Evolutionary conservation across 2,113 vertebrate species (phyloP), one percentile per base, ranked within the genome.

Genomic region (Salvelinus alpinus): DNA sequence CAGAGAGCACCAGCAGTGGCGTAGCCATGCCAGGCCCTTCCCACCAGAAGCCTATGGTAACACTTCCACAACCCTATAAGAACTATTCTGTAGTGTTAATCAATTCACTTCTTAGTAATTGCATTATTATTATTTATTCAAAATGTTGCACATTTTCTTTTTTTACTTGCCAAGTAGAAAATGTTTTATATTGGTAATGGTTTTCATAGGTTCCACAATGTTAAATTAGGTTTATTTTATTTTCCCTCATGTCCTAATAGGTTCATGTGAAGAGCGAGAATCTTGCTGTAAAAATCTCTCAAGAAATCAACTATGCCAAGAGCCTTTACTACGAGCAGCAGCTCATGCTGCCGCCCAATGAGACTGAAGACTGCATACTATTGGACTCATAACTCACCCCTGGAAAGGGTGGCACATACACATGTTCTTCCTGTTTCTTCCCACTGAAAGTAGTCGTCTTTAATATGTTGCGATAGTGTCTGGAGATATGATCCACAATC

Each of bases 271-370:
- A 95, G 77, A 96, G 87, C 0, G 98, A 99, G 92, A 94, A 86
- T 75, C 95, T 98, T 0, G 98, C 97, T 2, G 83, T 96, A 67
- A 97, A 97, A 87, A 94, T 99, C 27, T 98, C 96, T 34, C 97
- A 99, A 89, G 97, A 99, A 92, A 95, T 99, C 85, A 99, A 99
- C 94, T 99, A 99, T 69, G 98, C 98, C 87, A 99, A 99, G 92
- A 99, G 98, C 90, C 95, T 99, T 82, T 99, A 97, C 90, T 99
- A 97, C 0, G 97, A 99, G 73, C 97, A 99, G 84, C 98, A 99
- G 82, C 96, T 99, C 0, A 99, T 98, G 97, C 82, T 99, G 38
- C 95, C 96, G 54, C 90, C 93, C 85, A 95, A 72, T 34, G 95
- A 97, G 78, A 93, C 95, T 18, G 92, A 94, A 38, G 91, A 92